A percentile compares a stretch with the other conserved stretches of the same genome.
Conservation (phyloP, 2,888 invertebrate species). For the Uropetala carovei region DNA sequence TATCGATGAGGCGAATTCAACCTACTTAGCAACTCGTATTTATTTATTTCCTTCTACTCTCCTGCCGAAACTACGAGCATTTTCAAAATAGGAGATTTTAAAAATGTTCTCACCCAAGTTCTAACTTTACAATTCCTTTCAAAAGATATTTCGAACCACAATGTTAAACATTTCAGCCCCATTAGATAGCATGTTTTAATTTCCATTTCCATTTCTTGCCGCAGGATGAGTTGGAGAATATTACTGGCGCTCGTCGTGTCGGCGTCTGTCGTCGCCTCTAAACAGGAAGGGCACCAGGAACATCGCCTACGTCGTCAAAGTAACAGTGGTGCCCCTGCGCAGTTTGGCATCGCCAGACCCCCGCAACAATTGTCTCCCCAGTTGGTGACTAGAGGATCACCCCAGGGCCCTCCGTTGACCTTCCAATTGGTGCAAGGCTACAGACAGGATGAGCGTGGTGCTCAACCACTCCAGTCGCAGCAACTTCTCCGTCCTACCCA, state of each 20-base stretch:
- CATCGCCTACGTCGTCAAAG: background rate
- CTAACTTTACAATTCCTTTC: no score
- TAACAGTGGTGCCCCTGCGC: background rate
- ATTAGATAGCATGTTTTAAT: no score
- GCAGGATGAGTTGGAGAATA: background rate
- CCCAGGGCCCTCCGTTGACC: background rate
- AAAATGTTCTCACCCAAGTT: no score
- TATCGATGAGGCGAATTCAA: no score
- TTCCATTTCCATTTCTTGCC: background rate
- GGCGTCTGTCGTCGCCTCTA: background rate
- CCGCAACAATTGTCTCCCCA: background rate
- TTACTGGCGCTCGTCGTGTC: background rate
- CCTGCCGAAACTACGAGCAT: no score
- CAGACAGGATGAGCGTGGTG: background rate
- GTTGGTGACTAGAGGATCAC: background rate
- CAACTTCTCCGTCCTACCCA: background rate
- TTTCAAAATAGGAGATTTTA: no score
- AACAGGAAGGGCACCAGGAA: background rate
- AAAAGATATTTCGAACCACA: no score
- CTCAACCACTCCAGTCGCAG: background rate
- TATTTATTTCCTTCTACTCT: no score
- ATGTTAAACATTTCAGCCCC: no score
- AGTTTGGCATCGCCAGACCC: background rate
- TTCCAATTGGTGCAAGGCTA: background rate
- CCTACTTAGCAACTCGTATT: no score